Evolutionary conservation across 2,888 invertebrate genomes (phyloP).

Genomic region (Doris montereyensis): DNA sequence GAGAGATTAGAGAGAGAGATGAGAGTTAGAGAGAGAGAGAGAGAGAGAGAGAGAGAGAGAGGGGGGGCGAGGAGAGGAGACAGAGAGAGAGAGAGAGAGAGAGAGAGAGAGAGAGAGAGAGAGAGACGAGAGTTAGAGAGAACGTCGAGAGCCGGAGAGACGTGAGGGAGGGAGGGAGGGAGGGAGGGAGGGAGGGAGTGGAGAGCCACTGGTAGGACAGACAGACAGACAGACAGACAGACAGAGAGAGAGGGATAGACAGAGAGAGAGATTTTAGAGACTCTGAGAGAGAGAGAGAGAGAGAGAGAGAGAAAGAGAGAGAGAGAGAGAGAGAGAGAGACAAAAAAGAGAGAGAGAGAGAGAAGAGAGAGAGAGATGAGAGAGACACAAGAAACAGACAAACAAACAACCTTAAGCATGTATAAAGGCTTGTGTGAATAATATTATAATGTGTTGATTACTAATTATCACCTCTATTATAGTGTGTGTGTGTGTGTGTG

Average conservation of each 20-base stretch:
- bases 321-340: conserved; percentile 22
- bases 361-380: not conserved
- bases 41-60: conserved; percentile 10
- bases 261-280: not conserved
- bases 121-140: not conserved
- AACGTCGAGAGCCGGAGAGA: too few species aligned
- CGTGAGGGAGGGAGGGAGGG: too few species aligned
- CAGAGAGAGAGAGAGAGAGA: not conserved
- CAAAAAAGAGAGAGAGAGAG: not conserved
- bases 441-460: too few species aligned
- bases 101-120: not conserved
- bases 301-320: conserved; percentile 28
- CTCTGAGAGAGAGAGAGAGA: not conserved
- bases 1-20: not conserved
- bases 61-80: conserved; percentile 3
- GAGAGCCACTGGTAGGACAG: too few species aligned
- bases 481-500: too few species aligned
- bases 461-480: too few species aligned
- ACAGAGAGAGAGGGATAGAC: not conserved
- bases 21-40: not conserved
- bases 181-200: too few species aligned
- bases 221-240: too few species aligned
- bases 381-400: too few species aligned
- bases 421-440: too few species aligned
- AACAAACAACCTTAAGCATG: too few species aligned